These are phyloP conservation scores for Trissoscelio sp. DNA, from an alignment of 2,888 invertebrate species.

Conservation along the genomic window DNA sequence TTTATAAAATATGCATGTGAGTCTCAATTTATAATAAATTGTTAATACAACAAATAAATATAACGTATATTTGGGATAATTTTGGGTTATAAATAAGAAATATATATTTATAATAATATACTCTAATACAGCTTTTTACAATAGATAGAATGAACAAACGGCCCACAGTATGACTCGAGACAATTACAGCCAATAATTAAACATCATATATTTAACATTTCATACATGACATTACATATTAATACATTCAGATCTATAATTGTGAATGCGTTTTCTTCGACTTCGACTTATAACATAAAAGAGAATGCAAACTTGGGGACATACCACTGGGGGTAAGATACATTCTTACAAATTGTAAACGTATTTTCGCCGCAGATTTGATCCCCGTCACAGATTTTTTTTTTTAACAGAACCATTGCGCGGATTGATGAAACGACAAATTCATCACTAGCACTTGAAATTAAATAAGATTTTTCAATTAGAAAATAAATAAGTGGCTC, in stretches of 20 bases:
- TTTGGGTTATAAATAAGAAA: constrained; percentile 60
- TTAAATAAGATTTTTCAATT: constrained; percentile 6
- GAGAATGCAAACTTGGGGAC: constrained; percentile 45
- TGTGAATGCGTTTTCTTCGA: constrained; percentile 46
- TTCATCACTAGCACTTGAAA: constrained; percentile 22
- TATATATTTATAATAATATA: constrained; percentile 63
- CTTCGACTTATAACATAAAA: constrained; percentile 41
- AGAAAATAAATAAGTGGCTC: constrained; percentile 36
- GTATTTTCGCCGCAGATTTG: constrained; percentile 18
- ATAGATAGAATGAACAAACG: constrained; percentile 51
- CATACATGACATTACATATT: constrained; percentile 70
- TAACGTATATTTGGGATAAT: constrained; percentile 12
- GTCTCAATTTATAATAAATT: no score
- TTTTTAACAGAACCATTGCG: constrained; percentile 15
- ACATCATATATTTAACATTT: constrained; percentile 74
- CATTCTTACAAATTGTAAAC: background rate
- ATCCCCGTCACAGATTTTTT: constrained; percentile 18
- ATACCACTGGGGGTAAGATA: constrained; percentile 31
- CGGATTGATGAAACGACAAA: constrained; percentile 12
- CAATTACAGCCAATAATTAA: constrained; percentile 78
- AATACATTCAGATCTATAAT: constrained; percentile 65
- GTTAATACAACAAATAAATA: background rate
- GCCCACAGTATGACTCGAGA: constrained; percentile 70
- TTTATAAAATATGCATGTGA: no score
- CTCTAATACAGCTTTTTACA: constrained; percentile 67